Percentiles rank a stretch among this genome's conserved stretches.
Evolutionary conservation across 2,113 vertebrate species (phyloP).

Genomic region (Chionis minor): DNA sequence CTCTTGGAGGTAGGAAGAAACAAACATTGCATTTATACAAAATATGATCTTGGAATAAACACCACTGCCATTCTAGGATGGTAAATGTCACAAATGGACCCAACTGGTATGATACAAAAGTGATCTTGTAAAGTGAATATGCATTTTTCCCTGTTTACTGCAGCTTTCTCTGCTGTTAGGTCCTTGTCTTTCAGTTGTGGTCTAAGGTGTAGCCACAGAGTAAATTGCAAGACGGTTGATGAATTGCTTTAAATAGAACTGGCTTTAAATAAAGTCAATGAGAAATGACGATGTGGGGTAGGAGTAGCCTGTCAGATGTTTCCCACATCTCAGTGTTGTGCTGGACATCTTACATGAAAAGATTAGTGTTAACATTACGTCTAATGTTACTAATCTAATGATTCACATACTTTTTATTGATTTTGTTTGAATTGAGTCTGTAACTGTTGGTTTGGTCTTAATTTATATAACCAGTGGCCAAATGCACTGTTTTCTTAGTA

Average conservation of each 20-base stretch:
- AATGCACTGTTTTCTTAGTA: conserved; percentile 33
- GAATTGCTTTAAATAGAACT: neutral
- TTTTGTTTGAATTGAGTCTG: conserved; percentile 43
- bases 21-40: neutral
- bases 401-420: conserved; percentile 16
- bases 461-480: conserved; percentile 50
- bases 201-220: neutral
- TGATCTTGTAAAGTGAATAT: neutral
- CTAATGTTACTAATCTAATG: conserved; percentile 11
- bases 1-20: neutral
- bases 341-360: neutral
- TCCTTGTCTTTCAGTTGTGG: neutral
- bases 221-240: neutral
- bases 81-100: neutral
- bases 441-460: conserved; percentile 31
- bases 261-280: neutral
- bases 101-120: neutral
- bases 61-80: neutral
- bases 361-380: neutral
- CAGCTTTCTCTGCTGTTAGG: neutral
- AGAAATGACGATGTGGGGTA: neutral
- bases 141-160: neutral
- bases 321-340: neutral
- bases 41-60: conserved; percentile 2
- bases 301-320: neutral